A percentile compares a stretch with the other conserved stretches of the same genome.
phyloP scores from a whole-genome alignment of 1,140 invertebrate species.

The Drosophila pruinosa region DNA sequence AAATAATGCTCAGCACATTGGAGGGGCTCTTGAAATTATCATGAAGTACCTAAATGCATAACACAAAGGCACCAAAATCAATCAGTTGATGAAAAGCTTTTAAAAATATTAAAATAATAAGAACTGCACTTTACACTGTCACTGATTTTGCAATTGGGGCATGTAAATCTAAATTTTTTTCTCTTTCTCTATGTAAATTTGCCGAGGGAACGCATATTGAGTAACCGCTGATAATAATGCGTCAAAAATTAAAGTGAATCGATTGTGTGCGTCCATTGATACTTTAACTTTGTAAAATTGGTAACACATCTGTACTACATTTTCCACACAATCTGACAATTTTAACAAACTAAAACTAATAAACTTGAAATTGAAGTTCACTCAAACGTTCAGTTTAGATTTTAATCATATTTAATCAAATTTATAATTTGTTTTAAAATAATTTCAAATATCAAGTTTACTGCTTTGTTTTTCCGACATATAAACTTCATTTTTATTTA shows the following conservation, averaged over 20 bases:
- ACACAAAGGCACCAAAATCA: constrained; percentile 43
- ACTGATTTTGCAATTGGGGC: not conserved
- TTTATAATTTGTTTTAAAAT: not conserved
- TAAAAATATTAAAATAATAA: constrained; percentile 65
- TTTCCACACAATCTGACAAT: not conserved
- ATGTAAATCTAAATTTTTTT: constrained; percentile 23
- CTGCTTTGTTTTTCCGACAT: not conserved
- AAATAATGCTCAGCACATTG: constrained; percentile 28
- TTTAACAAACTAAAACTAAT: not conserved
- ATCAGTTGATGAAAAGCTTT: constrained; percentile 75
- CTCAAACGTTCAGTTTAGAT: not conserved
- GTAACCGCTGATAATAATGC: not conserved
- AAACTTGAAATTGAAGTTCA: not conserved
- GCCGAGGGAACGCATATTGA: not conserved
- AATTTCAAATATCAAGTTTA: not conserved
- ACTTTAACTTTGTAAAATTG: not conserved
- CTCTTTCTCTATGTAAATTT: not conserved
- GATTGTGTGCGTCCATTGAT: not conserved
- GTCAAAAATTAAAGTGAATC: not conserved
- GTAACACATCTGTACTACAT: not conserved
- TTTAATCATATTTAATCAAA: not conserved
- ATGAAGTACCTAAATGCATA: not conserved
- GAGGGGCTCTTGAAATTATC: constrained; percentile 10
- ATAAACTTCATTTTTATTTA: too few species aligned
- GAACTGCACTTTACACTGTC: not conserved